Base-by-base conservation (phyloP, 2,113 vertebrate genomes). In the Setophaga coronata region DNA sequence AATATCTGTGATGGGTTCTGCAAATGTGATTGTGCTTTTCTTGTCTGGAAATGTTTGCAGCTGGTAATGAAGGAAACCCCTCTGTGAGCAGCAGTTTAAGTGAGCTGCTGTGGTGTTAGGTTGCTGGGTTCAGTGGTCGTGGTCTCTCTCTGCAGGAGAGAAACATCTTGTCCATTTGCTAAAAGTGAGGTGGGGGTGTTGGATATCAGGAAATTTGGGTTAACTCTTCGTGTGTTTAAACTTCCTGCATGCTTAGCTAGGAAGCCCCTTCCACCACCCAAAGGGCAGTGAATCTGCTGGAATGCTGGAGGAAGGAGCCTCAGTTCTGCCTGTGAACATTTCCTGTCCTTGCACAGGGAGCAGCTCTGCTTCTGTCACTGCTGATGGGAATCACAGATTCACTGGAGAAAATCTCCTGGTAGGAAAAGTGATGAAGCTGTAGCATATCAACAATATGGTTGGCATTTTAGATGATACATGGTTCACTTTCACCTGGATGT, bases 1-100 rank as follows among this genome's bases (percentile, higher is more conserved):
- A 93, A 57, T 70, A 74, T 89, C 80, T 84, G 45, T 56, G 83
- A 12, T 43, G 71, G 38, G 36, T 71, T 95, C 95, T 93, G 93
- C 67, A 82, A 85, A 91, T 21, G 29, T 53, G 42, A 11, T 78
- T 48, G 2, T 95, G 58, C 56, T 88, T 86, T 66, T 86, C 73
- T 93, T 85, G 31, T 40, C 81, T 80, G 72, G 78, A 92, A 92
- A n/a, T 2, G 3, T n/a, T 58, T 90, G 38, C 29, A 83, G 77
- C 53, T 95, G 56, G 92, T 80, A 87, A 47, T 25, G 34, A 64
- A 66, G 64, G n/a, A 43, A 57, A 9, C 18, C 19, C 43, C 6
- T 10, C 0, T 4, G 33, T 47, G 74, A 65, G 36, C 19, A 40
- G 72, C 29, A 38, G 16, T 42, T 69, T 14, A 23, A 58, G n/a